These are phyloP conservation scores for Felis chaus DNA, from an alignment of 2,113 vertebrate genomes.

Conservation along the genomic window DNA sequence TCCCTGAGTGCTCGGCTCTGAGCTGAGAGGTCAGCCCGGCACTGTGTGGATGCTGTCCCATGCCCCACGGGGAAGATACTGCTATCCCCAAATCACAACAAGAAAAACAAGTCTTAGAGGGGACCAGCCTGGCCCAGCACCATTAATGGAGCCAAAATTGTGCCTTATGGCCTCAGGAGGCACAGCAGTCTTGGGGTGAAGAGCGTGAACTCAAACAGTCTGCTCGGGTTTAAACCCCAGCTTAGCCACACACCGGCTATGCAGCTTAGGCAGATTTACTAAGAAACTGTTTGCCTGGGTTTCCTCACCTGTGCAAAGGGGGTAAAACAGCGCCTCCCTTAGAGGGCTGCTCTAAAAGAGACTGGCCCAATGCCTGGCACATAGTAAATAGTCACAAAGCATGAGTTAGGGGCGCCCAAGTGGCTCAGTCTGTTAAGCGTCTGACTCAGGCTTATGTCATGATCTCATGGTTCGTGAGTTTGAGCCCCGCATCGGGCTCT, in stretches of 20 bases:
- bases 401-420: not conserved
- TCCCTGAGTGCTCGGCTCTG: not conserved
- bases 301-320: not conserved
- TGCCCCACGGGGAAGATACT: not conserved
- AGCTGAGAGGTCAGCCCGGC: too few relatives aligned
- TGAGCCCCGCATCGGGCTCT: accelerated
- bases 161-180: not conserved
- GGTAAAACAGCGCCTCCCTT: too few relatives aligned
- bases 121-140: accelerated
- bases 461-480: not conserved
- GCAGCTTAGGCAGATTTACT: too few relatives aligned
- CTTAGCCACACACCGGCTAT: too few relatives aligned
- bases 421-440: not conserved
- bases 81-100: not conserved
- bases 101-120: not conserved
- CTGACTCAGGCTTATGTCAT: not conserved
- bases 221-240: not conserved
- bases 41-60: not conserved
- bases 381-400: not conserved
- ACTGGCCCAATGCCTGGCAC: not conserved
- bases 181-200: not conserved
- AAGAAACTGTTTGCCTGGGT: not conserved
- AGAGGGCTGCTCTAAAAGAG: not conserved
- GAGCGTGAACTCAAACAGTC: not conserved
- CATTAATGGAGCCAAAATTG: not conserved